A percentile compares a stretch with the other conserved stretches of the same genome.
phyloP scores from a whole-genome alignment of 1,140 invertebrate species.

The Vanessa atalanta region DNA sequence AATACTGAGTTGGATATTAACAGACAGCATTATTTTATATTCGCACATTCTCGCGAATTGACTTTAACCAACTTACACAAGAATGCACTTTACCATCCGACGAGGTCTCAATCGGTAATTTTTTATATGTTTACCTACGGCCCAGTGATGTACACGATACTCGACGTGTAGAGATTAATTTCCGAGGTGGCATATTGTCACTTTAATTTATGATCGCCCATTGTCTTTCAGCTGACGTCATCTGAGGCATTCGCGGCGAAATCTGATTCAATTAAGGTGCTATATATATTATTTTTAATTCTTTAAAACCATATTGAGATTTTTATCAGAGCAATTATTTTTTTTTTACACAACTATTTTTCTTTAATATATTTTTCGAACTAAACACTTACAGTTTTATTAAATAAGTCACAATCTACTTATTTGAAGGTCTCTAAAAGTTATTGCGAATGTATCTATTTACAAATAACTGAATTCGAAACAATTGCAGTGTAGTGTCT shows the following conservation, averaged over 20 bases:
- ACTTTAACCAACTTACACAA: conserved; percentile 69
- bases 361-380: too few relatives aligned
- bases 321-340: too few relatives aligned
- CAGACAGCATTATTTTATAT: conserved; percentile 51
- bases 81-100: conserved; percentile 73
- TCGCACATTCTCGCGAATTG: conserved; percentile 75
- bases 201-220: conserved; percentile 75
- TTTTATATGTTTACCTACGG: conserved; percentile 66
- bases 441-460: too few relatives aligned
- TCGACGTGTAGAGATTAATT: conserved; percentile 74
- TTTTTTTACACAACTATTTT: too few relatives aligned
- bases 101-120: conserved; percentile 71
- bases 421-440: too few relatives aligned
- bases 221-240: conserved; percentile 75
- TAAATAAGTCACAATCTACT: too few relatives aligned
- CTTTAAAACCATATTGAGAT: background rate
- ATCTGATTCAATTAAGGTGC: conserved; percentile 59
- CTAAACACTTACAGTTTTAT: too few relatives aligned
- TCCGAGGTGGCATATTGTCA: conserved; percentile 75
- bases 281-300: conserved; percentile 9
- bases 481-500: too few relatives aligned
- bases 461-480: too few relatives aligned
- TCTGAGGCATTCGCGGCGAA: conserved; percentile 53
- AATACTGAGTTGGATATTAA: conserved; percentile 50
- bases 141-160: conserved; percentile 61